These are phyloP conservation scores for Ferrisia virgata DNA, from an alignment of 2,888 invertebrate species.

Conservation along the genomic window DNA sequence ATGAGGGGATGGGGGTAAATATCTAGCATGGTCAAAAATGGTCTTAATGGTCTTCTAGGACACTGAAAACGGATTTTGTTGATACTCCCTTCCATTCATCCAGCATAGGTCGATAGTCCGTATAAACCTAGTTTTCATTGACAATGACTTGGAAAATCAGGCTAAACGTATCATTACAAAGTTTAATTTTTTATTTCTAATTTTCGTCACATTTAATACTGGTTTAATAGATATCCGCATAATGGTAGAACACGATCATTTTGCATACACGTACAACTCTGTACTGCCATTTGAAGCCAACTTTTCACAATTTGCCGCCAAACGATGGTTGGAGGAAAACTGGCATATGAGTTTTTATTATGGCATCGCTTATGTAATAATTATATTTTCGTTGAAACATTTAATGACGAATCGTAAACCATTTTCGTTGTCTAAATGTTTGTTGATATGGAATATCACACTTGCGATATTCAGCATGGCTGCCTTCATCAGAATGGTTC, in stretches of 20 bases:
- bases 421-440: conserved; percentile 80
- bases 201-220: background rate
- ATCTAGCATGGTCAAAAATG: too few species aligned
- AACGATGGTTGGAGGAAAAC: conserved; percentile 93
- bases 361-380: conserved; percentile 84
- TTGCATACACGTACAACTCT: conserved; percentile 78
- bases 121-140: too few species aligned
- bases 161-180: too few species aligned
- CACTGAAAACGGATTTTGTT: too few species aligned
- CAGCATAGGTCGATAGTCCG: too few species aligned
- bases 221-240: background rate
- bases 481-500: conserved; percentile 87
- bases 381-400: conserved; percentile 90
- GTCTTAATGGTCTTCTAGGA: too few species aligned
- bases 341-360: conserved; percentile 93
- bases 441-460: conserved; percentile 88
- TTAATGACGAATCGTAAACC: conserved; percentile 89
- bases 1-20: too few species aligned
- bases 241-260: background rate
- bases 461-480: conserved; percentile 92
- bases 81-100: too few species aligned
- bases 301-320: conserved; percentile 83
- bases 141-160: too few species aligned
- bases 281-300: conserved; percentile 93
- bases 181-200: too few species aligned